Conservation (phyloP, 2,113 vertebrate genomes). For the Albula glossodonta region DNA sequence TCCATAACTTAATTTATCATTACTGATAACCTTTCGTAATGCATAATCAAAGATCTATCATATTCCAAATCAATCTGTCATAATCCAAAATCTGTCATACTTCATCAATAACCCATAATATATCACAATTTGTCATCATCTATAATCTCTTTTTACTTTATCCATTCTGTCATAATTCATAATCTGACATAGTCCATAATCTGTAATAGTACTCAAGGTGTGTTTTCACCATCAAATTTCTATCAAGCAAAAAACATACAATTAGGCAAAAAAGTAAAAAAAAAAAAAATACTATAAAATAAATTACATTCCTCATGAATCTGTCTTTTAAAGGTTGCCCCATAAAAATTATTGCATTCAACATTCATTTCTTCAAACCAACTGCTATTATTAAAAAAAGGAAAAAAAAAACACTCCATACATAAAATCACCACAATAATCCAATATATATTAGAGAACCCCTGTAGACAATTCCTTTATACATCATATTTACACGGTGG, state of each 20-base stretch:
- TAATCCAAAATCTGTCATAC: neutral
- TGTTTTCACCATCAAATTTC: neutral
- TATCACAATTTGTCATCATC: neutral
- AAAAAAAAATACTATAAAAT: neutral
- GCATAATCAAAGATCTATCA: neutral
- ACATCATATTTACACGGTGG: conserved; percentile 35
- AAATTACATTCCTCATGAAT: conserved; percentile 25
- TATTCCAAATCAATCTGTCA: neutral
- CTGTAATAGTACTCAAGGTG: neutral
- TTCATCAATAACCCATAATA: neutral
- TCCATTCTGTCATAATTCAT: neutral
- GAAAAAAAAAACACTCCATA: conserved; percentile 26
- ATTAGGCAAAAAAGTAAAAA: neutral
- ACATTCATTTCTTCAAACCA: conserved; percentile 27
- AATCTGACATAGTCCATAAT: neutral
- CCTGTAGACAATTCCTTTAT: conserved; percentile 26
- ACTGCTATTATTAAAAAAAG: conserved; percentile 30
- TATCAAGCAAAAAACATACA: neutral
- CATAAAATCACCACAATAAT: conserved; percentile 43
- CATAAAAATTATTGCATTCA: conserved; percentile 45
- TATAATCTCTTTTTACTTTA: neutral
- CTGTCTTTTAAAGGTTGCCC: neutral
- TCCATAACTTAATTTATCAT: neutral
- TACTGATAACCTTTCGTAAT: neutral
- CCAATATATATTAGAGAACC: conserved; percentile 39